Evolutionary conservation across 2,888 invertebrate species (phyloP).

Genomic region (Eupithecia subumbrata): DNA sequence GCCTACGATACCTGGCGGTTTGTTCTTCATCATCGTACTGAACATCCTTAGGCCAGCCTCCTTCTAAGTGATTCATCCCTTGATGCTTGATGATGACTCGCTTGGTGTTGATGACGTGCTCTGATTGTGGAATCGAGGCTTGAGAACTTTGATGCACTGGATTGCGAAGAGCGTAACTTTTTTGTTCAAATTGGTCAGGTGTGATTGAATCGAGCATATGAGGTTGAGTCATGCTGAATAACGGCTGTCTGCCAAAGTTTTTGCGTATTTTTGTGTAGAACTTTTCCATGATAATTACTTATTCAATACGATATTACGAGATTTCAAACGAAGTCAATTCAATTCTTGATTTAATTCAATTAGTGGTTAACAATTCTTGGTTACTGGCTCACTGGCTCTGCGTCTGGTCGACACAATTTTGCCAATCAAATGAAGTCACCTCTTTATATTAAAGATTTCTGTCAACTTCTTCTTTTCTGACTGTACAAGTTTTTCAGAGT

Average conservation of each 20-base stretch:
- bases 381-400: no score
- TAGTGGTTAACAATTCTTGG: no score
- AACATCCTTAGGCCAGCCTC: conserved; percentile 92
- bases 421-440: no score
- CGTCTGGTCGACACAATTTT: no score
- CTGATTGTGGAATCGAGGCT: conserved; percentile 58
- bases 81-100: conserved; percentile 74
- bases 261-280: conserved; percentile 70
- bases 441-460: no score
- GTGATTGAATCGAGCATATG: conserved; percentile 62
- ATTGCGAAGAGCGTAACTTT: conserved; percentile 70
- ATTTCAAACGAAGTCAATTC: neutral
- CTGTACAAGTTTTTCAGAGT: no score
- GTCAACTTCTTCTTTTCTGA: no score
- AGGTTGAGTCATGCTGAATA: conserved; percentile 64
- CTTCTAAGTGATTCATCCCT: conserved; percentile 89
- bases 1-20: conserved; percentile 87
- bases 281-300: conserved; percentile 37
- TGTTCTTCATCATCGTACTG: conserved; percentile 86
- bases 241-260: conserved; percentile 74
- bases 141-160: conserved; percentile 74
- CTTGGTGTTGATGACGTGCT: conserved; percentile 82
- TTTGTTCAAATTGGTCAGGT: conserved; percentile 61
- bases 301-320: neutral
- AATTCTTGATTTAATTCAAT: no score